phyloP scores from a whole-genome alignment of 2,113 vertebrate species.

The Saccopteryx bilineata region DNA sequence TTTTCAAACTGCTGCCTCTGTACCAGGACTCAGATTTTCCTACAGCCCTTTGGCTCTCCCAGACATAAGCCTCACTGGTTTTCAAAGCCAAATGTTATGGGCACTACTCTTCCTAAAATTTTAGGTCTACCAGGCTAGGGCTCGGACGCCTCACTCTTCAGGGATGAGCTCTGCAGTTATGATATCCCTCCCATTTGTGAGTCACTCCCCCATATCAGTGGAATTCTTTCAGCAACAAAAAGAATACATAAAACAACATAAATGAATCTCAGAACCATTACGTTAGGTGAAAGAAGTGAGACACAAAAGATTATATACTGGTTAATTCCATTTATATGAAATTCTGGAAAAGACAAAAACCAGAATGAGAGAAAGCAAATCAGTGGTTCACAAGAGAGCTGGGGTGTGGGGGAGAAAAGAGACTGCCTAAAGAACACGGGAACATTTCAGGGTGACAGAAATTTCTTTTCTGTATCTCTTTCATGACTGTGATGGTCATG shows the following conservation, averaged over 20 bases:
- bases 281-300: neutral
- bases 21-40: too few species aligned
- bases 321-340: neutral
- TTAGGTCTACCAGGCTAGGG: too few species aligned
- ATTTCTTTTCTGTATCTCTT: slow-evolving; percentile 20
- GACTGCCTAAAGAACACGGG: neutral
- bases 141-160: too few species aligned
- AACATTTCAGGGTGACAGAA: neutral
- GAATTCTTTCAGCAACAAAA: neutral
- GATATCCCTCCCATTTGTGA: too few species aligned
- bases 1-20: too few species aligned
- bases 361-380: neutral
- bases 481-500: neutral
- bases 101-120: too few species aligned
- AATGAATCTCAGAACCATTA: slow-evolving; percentile 25
- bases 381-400: neutral
- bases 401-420: neutral
- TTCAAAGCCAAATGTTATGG: too few species aligned
- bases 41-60: too few species aligned
- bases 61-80: too few species aligned
- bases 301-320: neutral
- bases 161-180: too few species aligned
- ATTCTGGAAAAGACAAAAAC: slow-evolving; percentile 35
- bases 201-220: neutral
- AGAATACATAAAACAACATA: neutral